phyloP scores from a whole-genome alignment of 2,797 vertebrate genomes.

The Gambelia wislizenii region DNA sequence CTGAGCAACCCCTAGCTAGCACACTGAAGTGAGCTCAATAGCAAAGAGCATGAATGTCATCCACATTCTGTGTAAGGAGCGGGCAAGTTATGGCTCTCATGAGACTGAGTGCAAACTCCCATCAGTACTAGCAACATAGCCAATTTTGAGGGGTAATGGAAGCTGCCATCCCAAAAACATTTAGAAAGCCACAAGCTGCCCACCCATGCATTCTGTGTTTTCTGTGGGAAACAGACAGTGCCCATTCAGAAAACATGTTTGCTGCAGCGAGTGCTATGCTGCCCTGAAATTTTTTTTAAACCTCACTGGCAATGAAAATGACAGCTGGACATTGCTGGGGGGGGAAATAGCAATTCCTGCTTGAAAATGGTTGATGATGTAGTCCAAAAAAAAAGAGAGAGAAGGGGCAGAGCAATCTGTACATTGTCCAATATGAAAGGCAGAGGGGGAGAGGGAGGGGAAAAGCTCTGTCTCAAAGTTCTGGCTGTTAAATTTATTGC shows the following conservation, averaged over 20 bases:
- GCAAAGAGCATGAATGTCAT: neutral
- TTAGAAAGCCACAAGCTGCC: no score
- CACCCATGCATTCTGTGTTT: neutral
- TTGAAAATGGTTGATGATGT: neutral
- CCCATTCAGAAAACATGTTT: neutral
- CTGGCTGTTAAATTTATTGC: slow-evolving; percentile 15
- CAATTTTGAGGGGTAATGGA: no score
- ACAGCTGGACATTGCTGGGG: neutral
- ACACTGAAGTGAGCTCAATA: no score
- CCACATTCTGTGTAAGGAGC: neutral
- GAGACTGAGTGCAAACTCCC: no score
- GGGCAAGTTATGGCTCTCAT: no score
- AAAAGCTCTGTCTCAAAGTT: neutral
- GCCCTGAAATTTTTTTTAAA: neutral
- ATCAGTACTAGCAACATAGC: no score
- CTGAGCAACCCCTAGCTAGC: no score
- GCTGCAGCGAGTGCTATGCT: neutral
- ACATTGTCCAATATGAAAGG: no score
- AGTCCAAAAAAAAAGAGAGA: no score
- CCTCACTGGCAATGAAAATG: neutral
- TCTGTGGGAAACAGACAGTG: neutral
- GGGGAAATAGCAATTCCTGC: neutral
- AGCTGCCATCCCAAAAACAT: no score
- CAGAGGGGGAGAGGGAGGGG: neutral
- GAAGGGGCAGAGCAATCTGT: neutral